phyloP scores from a whole-genome alignment of 2,888 invertebrate species.

The Drosophila meridiana region DNA sequence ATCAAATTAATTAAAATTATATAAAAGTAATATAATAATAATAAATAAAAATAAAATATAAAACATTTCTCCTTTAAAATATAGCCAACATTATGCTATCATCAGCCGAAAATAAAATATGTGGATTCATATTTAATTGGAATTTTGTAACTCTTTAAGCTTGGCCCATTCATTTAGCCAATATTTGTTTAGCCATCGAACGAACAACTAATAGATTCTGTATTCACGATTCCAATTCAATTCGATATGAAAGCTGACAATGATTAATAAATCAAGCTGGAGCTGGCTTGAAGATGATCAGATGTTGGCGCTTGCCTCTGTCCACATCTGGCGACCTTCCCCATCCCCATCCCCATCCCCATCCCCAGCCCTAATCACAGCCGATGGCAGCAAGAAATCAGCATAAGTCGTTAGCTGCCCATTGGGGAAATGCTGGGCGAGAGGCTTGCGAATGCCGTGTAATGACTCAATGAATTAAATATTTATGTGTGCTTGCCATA shows the following conservation, averaged over 20 bases:
- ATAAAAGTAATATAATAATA: too few species aligned
- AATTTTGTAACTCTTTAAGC: neutral
- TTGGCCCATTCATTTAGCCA: neutral
- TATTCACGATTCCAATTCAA: neutral
- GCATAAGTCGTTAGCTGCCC: neutral
- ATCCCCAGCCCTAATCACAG: too few species aligned
- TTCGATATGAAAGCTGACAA: neutral
- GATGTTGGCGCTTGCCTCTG: neutral
- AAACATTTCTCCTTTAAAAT: too few species aligned
- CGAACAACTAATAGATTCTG: neutral
- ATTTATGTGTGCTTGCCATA: constrained; percentile 25
- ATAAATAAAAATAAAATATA: too few species aligned
- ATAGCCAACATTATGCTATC: too few species aligned
- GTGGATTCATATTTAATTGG: neutral
- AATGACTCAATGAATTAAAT: constrained; percentile 74
- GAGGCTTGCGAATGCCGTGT: constrained; percentile 72
- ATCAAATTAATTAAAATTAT: too few species aligned
- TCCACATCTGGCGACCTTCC: neutral
- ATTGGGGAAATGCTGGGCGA: constrained; percentile 34
- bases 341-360: too few species aligned
- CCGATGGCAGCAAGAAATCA: neutral
- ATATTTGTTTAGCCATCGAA: neutral
- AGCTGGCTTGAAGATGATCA: constrained; percentile 1
- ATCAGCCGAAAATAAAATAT: too few species aligned
- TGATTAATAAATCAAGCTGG: constrained; percentile 4